Evolutionary conservation across 2,113 vertebrate species (phyloP).

Genomic region (Poecilia latipinna): DNA sequence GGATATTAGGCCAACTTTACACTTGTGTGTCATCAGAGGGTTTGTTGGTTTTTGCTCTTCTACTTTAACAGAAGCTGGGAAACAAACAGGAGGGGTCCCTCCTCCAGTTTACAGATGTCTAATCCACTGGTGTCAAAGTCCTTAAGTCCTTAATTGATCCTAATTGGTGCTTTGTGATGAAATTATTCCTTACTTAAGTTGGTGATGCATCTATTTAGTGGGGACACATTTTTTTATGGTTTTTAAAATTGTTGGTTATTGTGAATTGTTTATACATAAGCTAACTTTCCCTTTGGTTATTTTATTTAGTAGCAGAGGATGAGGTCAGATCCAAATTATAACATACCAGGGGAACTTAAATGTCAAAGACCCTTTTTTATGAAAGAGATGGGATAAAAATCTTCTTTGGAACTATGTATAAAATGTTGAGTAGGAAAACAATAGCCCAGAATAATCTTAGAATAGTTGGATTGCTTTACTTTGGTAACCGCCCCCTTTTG

Average conservation of each 20-base stretch:
- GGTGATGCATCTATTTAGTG: not conserved
- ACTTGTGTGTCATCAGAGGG: conserved; percentile 25
- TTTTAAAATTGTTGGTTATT: not conserved
- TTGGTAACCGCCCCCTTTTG: no score
- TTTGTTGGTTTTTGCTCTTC: conserved; percentile 26
- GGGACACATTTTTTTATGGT: not conserved
- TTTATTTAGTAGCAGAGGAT: not conserved
- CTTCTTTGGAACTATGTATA: no score
- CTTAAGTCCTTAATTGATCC: not conserved
- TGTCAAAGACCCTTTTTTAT: not conserved
- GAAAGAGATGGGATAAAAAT: no score
- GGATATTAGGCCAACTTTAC: conserved; percentile 57
- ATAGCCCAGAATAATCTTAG: not conserved
- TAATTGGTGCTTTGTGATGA: conserved; percentile 4
- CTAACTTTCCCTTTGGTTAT: not conserved
- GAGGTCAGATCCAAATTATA: not conserved
- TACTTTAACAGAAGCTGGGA: conserved; percentile 42
- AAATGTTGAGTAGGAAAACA: not conserved
- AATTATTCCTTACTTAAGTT: not conserved
- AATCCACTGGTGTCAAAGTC: not conserved
- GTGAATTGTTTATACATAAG: not conserved
- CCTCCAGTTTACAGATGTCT: conserved; percentile 6
- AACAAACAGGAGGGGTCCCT: conserved; percentile 6
- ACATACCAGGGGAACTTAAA: not conserved
- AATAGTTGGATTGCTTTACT: not conserved